Base-by-base conservation (phyloP, 2,888 invertebrate species). In the Dioctria linearis region DNA sequence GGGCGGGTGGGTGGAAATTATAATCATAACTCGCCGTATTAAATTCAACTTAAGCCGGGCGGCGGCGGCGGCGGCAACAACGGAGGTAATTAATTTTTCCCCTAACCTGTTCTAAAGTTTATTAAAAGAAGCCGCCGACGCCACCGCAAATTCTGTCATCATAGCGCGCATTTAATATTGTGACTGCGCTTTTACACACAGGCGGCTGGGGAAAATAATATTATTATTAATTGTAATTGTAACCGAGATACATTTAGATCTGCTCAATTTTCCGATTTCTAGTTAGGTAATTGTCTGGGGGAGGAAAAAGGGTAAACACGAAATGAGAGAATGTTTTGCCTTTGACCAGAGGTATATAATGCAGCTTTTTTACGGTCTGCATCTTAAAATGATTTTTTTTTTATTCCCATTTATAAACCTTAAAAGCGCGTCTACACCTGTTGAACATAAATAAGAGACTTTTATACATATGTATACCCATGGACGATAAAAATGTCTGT, bases 11-110 rank as follows among this genome's bases (percentile, higher is more conserved):
- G 6, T 3, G 6, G 54, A 54, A 54, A 54, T 54, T n/a, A 54
- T 54, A 54, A 54, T 54, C 54, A 3, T 54, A 54, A 54, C 54
- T 54, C 13, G 43, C 42, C 51, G 73, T 73, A 57, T 73, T 57
- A 73, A 37, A 40, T 73, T 73, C 59, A 42, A 73, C 59, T 43
- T 59, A 57, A 73, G 37, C 73, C 73, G n/a, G n/a, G n/a, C n/a
- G n/a, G 25, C 25, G 1, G 25, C 25, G 25, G 25, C 25, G 25
- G 25, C 25, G 2, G 25, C 25, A 25, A 25, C 25, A 25, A 25
- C 25, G 59, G 73, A 73, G 73, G 73, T 73, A 73, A 73, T 73
- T 73, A 73, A 73, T 73, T 57, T 73, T 57, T 73, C 59, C 73
- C 25, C 25, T 25, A 73, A 73, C 73, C 73, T 73, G 73, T 73